Percentiles rank a stretch among this genome's conserved stretches.
Conservation (phyloP, 2,113 vertebrate genomes). For the Desmodus rotundus region DNA sequence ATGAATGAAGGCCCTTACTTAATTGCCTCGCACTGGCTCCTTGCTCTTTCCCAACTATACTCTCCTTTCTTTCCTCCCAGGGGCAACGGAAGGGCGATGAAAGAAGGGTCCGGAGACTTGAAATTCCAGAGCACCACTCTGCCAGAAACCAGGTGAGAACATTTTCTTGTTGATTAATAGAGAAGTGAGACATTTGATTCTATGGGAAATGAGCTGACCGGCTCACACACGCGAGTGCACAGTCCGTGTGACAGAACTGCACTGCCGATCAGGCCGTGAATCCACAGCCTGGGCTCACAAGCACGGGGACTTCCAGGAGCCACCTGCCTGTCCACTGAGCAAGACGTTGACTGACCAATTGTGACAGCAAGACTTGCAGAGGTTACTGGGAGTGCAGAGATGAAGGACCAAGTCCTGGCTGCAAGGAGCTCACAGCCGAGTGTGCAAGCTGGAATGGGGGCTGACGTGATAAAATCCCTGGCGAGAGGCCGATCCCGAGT, state of each 20-base stretch:
- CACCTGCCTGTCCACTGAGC: neutral
- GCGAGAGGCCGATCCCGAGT: neutral
- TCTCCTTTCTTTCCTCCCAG: slow-evolving; percentile 64
- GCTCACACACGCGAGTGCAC: neutral
- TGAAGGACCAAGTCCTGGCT: neutral
- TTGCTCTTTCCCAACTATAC: slow-evolving; percentile 24
- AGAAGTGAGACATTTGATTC: slow-evolving; percentile 6
- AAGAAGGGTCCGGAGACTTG: slow-evolving; percentile 7
- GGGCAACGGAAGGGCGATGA: slow-evolving; percentile 58
- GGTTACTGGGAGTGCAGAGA: neutral
- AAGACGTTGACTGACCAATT: neutral
- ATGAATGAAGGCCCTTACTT: slow-evolving; percentile 58
- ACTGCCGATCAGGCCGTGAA: rapidly evolving
- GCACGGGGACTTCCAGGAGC: neutral
- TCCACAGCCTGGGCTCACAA: neutral
- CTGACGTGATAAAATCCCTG: neutral
- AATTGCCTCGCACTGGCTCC: slow-evolving; percentile 31
- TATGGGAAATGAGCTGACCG: neutral
- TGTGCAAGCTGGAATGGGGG: neutral
- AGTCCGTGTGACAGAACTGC: neutral
- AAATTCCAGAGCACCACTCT: slow-evolving; percentile 66
- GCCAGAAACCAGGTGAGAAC: slow-evolving; percentile 78
- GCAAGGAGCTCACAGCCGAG: neutral
- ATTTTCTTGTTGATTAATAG: slow-evolving; percentile 55
- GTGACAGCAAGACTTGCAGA: no score